Evolutionary conservation across 2,888 invertebrate species (phyloP).

Genomic region (Rugalucina vietnamica): DNA sequence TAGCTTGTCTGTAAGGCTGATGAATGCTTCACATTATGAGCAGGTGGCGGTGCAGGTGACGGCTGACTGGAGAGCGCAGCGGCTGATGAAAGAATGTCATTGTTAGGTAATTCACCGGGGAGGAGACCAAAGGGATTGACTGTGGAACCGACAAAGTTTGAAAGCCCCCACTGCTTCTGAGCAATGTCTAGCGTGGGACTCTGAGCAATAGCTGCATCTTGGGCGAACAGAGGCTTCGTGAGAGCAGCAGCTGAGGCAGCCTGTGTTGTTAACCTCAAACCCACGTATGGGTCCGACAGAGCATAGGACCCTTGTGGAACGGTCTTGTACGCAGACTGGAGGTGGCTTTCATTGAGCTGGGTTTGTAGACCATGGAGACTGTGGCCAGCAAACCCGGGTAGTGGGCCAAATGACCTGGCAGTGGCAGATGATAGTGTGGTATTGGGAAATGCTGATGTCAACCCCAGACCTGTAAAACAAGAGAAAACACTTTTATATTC

Average conservation of each 20-base stretch:
- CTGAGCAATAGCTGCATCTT: constrained; percentile 41
- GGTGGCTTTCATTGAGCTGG: constrained; percentile 67
- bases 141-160: constrained; percentile 67
- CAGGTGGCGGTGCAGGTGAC: constrained; percentile 76
- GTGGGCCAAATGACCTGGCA: constrained; percentile 66
- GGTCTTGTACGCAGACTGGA: constrained; percentile 71
- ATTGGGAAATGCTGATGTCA: constrained; percentile 55
- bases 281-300: constrained; percentile 50
- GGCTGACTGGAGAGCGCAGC: constrained; percentile 52
- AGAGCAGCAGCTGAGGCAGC: constrained; percentile 31
- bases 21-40: constrained; percentile 73
- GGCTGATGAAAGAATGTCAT: constrained; percentile 35
- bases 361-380: constrained; percentile 65
- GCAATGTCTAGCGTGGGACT: constrained; percentile 28
- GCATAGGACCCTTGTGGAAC: constrained; percentile 67
- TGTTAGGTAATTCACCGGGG: constrained; percentile 43
- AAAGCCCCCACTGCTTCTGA: constrained; percentile 68
- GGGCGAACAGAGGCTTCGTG: constrained; percentile 54
- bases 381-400: constrained; percentile 69
- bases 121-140: constrained; percentile 55
- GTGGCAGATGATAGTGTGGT: constrained; percentile 52
- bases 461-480: constrained; percentile 67
- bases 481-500: too few relatives aligned
- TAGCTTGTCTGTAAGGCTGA: constrained; percentile 70
- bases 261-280: constrained; percentile 41